Base-by-base conservation (phyloP, 2,888 invertebrate genomes). In the Caenorhabditis angaria region DNA sequence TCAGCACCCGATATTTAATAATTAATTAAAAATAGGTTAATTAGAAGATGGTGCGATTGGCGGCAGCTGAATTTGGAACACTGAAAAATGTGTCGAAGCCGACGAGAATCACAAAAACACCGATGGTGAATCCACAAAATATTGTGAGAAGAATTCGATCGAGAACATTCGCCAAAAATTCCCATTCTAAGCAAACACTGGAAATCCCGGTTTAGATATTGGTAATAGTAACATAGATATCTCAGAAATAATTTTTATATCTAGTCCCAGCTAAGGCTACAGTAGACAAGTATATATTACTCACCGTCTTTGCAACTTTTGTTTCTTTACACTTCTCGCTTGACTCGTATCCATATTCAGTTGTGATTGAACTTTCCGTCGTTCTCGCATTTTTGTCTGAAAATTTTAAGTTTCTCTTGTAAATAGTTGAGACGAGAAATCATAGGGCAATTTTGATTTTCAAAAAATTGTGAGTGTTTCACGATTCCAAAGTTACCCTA, bases 101-200 rank as follows among this genome's bases (percentile, higher is more conserved):
- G 50, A 80, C 76, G 22, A 86, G 61, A 24, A 86, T 58, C 5
- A 78, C 29, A 62, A 86, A 86, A 54, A 86, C 83, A 41, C 76
- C 60, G 25, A 82, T 66, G 5, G 86, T 83, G 48, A 85, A 76
- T 6, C 77, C 62, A 53, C 74, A 76, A 76, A 86, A 86, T 10
- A 85, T 35, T n/a, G 80, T 79, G 14, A 86, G 77, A 1, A 86
- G 80, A 12, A 79, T 67, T 10, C 86, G 78, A 65, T 86, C 86
- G 58, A 86, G 74, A 20, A 85, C 82, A 58, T 83, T 85, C 3
- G 86, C 85, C 41, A 86, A 62, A 66, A 80, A 86, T 62, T 86
- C 86, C 86, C 86, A 86, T 70, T 86, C 86, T 61, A 86, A 57
- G 0, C 83, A 82, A 56, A 84, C 82, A 59, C 85, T 80, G 77